These are phyloP conservation scores for Lycopodina hypogea DNA, from an alignment of 37 sponge, comb jelly and placozoan species.

Conservation along the genomic window DNA sequence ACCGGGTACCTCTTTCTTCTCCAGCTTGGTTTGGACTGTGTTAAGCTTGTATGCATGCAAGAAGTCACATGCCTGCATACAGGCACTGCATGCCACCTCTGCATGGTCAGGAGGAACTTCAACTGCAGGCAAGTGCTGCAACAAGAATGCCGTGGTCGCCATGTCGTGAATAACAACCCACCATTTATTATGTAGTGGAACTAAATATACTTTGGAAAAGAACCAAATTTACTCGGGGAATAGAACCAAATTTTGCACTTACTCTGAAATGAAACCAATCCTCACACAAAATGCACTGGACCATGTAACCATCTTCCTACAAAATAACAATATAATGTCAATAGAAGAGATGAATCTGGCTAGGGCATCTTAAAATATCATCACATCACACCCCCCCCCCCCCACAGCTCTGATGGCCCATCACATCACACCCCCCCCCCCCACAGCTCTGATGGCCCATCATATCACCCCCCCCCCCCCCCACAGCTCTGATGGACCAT, in stretches of 20 bases:
- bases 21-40: constrained; percentile 3
- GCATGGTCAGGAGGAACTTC: constrained; percentile 46
- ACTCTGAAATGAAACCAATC: constrained; percentile 96
- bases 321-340: neutral
- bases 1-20: neutral
- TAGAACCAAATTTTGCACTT: constrained; percentile 9
- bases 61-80: constrained; percentile 67
- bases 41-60: constrained; percentile 32
- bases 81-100: constrained; percentile 79
- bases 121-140: constrained; percentile 65
- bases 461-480: too few species aligned
- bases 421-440: too few species aligned
- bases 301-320: constrained; percentile 89
- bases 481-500: too few species aligned
- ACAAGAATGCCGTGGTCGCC: too few species aligned
- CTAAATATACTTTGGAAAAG: neutral
- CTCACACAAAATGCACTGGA: constrained; percentile 95
- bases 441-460: too few species aligned
- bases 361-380: too few species aligned
- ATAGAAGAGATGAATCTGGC: neutral
- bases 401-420: too few species aligned
- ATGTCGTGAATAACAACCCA: too few species aligned
- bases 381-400: too few species aligned
- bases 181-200: neutral
- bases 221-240: neutral